Percentiles rank a stretch among this genome's conserved stretches.
Conservation (phyloP, 2,113 vertebrate species). For the Cairina moschata region DNA sequence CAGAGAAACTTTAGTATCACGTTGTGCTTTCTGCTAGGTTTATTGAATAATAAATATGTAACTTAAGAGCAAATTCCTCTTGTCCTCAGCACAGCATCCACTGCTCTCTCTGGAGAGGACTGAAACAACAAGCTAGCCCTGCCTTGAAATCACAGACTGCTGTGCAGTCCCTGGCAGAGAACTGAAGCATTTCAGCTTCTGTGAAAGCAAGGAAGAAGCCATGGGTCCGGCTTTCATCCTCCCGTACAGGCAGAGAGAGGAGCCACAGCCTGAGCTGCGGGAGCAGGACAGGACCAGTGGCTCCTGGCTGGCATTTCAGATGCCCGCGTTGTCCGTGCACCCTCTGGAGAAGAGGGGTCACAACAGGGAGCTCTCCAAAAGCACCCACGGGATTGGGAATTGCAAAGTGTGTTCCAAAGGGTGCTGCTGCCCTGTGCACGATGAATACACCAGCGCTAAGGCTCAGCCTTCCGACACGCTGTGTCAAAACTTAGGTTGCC, state of each 20-base stretch:
- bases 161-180: not conserved
- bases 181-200: not conserved
- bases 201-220: not conserved
- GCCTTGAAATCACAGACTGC: not conserved
- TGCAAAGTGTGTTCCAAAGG: not conserved
- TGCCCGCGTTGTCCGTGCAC: too few relatives aligned
- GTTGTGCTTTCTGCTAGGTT: not conserved
- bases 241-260: not conserved
- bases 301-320: not conserved
- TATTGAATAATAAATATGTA: not conserved
- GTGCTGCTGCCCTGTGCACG: not conserved
- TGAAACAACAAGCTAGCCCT: not conserved
- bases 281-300: not conserved
- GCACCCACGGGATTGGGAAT: not conserved
- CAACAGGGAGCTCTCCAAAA: not conserved
- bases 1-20: not conserved
- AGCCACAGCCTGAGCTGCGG: not conserved
- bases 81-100: not conserved
- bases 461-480: not conserved
- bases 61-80: not conserved
- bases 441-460: rapidly evolving
- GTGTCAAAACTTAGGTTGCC: not conserved
- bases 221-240: not conserved
- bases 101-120: not conserved
- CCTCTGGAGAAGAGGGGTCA: not conserved